Percentiles rank a stretch among this genome's conserved stretches.
Conservation (phyloP, 2,113 vertebrate genomes). For the Empidonax alnorum region DNA sequence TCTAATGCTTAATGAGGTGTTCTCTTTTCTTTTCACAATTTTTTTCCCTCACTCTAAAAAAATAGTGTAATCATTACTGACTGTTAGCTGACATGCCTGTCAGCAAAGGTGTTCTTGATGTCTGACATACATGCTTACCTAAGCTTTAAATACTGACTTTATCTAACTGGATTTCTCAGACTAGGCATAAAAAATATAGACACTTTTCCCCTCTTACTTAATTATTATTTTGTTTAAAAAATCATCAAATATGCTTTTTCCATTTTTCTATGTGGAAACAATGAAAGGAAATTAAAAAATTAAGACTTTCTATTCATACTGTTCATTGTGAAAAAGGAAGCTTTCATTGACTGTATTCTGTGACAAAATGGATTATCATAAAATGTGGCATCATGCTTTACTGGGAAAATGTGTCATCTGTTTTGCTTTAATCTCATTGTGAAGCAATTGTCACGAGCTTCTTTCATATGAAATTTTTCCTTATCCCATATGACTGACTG, state of each 20-base stretch:
- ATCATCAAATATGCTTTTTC: neutral
- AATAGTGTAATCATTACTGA: neutral
- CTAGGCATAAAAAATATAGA: neutral
- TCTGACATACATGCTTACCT: neutral
- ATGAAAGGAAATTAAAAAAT: neutral
- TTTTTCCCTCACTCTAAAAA: neutral
- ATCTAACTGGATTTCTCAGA: neutral
- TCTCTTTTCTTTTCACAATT: neutral
- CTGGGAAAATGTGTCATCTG: neutral
- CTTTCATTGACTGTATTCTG: neutral
- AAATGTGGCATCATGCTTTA: neutral
- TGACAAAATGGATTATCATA: neutral
- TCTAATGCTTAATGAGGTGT: neutral
- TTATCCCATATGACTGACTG: neutral
- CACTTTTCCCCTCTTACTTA: neutral
- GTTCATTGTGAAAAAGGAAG: neutral
- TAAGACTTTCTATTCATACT: neutral
- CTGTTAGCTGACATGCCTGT: neutral
- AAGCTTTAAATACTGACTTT: neutral
- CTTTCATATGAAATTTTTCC: neutral
- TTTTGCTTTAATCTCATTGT: neutral
- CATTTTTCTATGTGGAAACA: neutral
- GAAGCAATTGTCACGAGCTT: neutral
- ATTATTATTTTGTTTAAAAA: neutral
- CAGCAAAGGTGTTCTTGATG: neutral